Evolutionary conservation across 1,140 invertebrate genomes (phyloP).

Genomic region (Goniozus legneri): DNA sequence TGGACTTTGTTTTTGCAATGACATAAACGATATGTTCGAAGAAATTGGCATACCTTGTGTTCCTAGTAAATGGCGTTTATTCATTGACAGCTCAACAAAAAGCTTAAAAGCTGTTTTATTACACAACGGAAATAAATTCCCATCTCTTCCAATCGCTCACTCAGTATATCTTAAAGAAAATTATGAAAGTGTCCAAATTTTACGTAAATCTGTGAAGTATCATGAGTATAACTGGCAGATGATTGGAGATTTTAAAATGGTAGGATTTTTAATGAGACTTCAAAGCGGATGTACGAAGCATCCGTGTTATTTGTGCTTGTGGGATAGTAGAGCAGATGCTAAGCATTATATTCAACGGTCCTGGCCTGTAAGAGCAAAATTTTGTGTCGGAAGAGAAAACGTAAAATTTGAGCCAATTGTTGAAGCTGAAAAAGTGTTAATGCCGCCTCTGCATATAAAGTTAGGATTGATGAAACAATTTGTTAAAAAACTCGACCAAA

Average conservation of each 20-base stretch:
- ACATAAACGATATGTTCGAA: slow-evolving; percentile 25
- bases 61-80: slow-evolving; percentile 26
- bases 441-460: slow-evolving; percentile 45
- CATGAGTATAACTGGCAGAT: slow-evolving; percentile 33
- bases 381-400: slow-evolving; percentile 32
- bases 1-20: slow-evolving; percentile 26
- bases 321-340: slow-evolving; percentile 41
- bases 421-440: slow-evolving; percentile 30
- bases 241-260: slow-evolving; percentile 42
- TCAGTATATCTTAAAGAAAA: slow-evolving; percentile 37
- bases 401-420: slow-evolving; percentile 33
- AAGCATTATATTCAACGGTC: slow-evolving; percentile 33
- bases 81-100: slow-evolving; percentile 31
- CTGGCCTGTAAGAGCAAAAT: slow-evolving; percentile 31
- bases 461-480: too few relatives aligned
- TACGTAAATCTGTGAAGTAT: slow-evolving; percentile 36
- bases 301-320: slow-evolving; percentile 45
- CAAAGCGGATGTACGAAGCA: slow-evolving; percentile 50
- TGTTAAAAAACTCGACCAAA: slow-evolving; percentile 29
- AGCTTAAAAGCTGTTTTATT: slow-evolving; percentile 40
- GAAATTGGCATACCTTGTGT: slow-evolving; percentile 27
- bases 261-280: slow-evolving; percentile 38
- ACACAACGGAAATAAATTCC: slow-evolving; percentile 37
- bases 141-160: slow-evolving; percentile 34
- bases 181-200: slow-evolving; percentile 31